Evolutionary conservation across 2,113 vertebrate species (phyloP), one percentile per base, ranked within the genome.

Genomic region (Ciconia boyciana): DNA sequence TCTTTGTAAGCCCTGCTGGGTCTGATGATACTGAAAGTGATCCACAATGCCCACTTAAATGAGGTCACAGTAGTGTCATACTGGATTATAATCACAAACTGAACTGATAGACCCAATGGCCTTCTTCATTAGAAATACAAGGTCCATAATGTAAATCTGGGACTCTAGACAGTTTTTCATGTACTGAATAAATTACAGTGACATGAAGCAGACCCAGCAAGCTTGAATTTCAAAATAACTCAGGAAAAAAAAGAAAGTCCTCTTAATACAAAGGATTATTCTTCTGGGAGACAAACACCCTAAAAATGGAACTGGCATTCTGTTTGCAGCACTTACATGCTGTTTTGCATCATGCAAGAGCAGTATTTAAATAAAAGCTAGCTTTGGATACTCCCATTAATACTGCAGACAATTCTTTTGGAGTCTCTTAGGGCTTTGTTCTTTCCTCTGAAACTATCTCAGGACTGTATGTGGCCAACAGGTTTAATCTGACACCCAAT

Each of bases 371-470:
- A 32, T 57, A 69, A 80, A 90, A 93, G 6, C 24, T 86, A 41
- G 17, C 1, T 90, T 86, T 25, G 8, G 34, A 83, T 58, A 13
- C 9, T 41, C 14, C 22, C 0, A 0, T 52, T 60, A 90, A 34
- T 57, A 31, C 7, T 9, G 9, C 7, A 65, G 62, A 10, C 22
- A 39, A 22, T 44, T 49, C 12, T 31, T 61, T 44, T 58, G 58
- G 28, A n/a, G 16, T 58, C 15, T 64, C 31, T 78, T 25, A 51
- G 43, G 55, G 9, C 19, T 70, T 58, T 57, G 10, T 36, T 66
- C 24, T 49, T 89, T 75, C 25, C 57, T 55, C 5, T 49, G 69
- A 57, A 81, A 43, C 36, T 51, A 4, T 13, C 31, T 77, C 69
- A 71, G n/a, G 51, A 71, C 22, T 31, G 29, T 24, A 28, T 4